Evolutionary conservation across 2,113 vertebrate genomes (phyloP).

Genomic region (Psettodes erumei): DNA sequence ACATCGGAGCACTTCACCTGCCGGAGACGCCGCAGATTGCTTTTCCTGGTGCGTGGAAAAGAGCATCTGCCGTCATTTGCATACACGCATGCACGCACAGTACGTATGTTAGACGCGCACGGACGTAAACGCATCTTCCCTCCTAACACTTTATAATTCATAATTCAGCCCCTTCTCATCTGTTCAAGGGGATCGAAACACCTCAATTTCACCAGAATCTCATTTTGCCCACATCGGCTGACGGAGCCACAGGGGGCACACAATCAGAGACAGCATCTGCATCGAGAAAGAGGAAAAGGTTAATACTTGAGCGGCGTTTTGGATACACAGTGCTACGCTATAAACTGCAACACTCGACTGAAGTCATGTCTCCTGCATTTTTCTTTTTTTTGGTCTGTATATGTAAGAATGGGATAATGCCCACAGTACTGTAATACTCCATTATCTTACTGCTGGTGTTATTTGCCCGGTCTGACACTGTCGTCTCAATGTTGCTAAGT

Average conservation of each 20-base stretch:
- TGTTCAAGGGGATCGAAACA: conserved; percentile 24
- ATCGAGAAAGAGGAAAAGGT: conserved; percentile 21
- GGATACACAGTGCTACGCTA: conserved; percentile 17
- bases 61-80: conserved; percentile 55
- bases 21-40: conserved; percentile 65
- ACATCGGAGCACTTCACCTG: conserved; percentile 69
- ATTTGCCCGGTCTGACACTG: too few relatives aligned
- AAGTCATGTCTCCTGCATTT: conserved; percentile 4
- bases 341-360: background rate
- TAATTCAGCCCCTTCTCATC: conserved; percentile 23
- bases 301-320: conserved; percentile 3
- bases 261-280: background rate
- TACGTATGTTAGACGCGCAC: conserved; percentile 19
- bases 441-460: too few relatives aligned
- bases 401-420: background rate
- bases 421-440: background rate
- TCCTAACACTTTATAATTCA: conserved; percentile 41
- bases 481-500: too few relatives aligned
- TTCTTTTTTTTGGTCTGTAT: conserved; percentile 1
- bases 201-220: conserved; percentile 16
- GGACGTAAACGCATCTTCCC: conserved; percentile 10
- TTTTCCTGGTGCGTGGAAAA: conserved; percentile 62
- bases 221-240: conserved; percentile 19
- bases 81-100: conserved; percentile 36
- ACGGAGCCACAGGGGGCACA: background rate